A percentile compares a stretch with the other conserved stretches of the same genome.
phyloP scores from a whole-genome alignment of 2,888 invertebrate species.

The Ypsolopha scabrella region DNA sequence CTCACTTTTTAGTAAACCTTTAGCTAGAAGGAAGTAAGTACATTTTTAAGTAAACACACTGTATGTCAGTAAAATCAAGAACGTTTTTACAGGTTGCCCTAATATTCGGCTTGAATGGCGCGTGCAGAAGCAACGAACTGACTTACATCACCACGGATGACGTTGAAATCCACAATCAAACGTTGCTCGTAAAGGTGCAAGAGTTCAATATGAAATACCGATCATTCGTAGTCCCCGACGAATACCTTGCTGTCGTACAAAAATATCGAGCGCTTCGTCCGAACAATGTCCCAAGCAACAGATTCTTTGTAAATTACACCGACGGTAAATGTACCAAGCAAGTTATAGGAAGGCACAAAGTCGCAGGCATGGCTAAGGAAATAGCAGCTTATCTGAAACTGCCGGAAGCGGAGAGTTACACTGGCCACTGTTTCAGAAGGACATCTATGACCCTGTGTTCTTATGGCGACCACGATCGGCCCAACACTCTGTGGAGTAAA shows the following conservation, averaged over 20 bases:
- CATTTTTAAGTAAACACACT: not conserved
- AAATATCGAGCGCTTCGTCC: constrained; percentile 8
- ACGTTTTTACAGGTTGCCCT: not conserved
- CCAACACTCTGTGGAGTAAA: too few species aligned
- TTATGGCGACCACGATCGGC: not conserved
- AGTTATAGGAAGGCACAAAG: constrained; percentile 7
- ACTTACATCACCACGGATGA: not conserved
- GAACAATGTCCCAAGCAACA: constrained; percentile 1
- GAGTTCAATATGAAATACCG: constrained; percentile 7
- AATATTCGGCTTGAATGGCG: constrained; percentile 2
- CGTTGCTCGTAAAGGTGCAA: constrained; percentile 5
- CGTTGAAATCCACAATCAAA: constrained; percentile 1
- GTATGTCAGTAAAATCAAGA: not conserved
- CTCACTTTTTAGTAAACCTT: too few species aligned
- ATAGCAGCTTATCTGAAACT: constrained; percentile 12
- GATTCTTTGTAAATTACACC: constrained; percentile 8
- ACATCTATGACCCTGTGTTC: constrained; percentile 11
- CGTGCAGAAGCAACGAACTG: not conserved
- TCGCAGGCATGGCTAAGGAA: constrained; percentile 6
- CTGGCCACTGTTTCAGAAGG: constrained; percentile 12
- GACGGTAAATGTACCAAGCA: constrained; percentile 7
- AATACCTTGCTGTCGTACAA: constrained; percentile 4
- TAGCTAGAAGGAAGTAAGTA: too few species aligned
- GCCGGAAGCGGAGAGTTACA: constrained; percentile 10
- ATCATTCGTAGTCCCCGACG: constrained; percentile 6